These are phyloP conservation scores for Cinclus mexicanus DNA, from an alignment of 2,113 vertebrate genomes.

Conservation along the genomic window DNA sequence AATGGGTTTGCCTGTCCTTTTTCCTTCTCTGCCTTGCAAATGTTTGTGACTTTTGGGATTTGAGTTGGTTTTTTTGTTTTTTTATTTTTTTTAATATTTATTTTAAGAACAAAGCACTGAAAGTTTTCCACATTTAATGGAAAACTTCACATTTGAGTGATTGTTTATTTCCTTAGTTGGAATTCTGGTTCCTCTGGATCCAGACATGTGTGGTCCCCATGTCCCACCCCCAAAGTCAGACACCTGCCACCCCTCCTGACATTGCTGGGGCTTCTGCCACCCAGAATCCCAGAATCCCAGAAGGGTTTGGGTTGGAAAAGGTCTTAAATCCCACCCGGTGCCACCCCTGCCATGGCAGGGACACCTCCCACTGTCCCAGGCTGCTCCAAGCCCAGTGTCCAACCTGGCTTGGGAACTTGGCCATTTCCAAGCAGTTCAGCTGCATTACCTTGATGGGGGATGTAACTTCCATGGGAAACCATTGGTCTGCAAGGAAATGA, in stretches of 20 bases:
- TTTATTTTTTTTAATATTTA: not conserved
- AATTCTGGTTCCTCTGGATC: not conserved
- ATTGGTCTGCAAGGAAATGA: too few relatives aligned
- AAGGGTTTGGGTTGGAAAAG: not conserved
- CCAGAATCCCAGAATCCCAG: not conserved
- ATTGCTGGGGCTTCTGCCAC: not conserved
- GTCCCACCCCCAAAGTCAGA: not conserved
- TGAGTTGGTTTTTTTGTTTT: not conserved
- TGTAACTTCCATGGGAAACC: too few relatives aligned
- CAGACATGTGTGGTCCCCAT: accelerated
- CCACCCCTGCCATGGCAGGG: not conserved
- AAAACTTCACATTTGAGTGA: not conserved
- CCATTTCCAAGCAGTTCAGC: too few relatives aligned
- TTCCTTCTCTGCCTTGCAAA: not conserved
- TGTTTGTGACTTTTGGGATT: too few relatives aligned
- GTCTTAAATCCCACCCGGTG: too few relatives aligned
- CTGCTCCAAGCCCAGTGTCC: too few relatives aligned
- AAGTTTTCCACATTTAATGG: not conserved
- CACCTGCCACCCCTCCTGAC: not conserved
- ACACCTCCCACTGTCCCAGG: not conserved
- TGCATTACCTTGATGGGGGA: too few relatives aligned
- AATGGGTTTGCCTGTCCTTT: not conserved
- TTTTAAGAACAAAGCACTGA: not conserved
- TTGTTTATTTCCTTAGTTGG: not conserved
- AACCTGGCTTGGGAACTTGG: too few relatives aligned